Evolutionary conservation across 30 jellyfish, hydroid and myxozoan genomes (phyloP), one percentile per base, ranked within the genome.

Genomic region (Hydractinia echinata): DNA sequence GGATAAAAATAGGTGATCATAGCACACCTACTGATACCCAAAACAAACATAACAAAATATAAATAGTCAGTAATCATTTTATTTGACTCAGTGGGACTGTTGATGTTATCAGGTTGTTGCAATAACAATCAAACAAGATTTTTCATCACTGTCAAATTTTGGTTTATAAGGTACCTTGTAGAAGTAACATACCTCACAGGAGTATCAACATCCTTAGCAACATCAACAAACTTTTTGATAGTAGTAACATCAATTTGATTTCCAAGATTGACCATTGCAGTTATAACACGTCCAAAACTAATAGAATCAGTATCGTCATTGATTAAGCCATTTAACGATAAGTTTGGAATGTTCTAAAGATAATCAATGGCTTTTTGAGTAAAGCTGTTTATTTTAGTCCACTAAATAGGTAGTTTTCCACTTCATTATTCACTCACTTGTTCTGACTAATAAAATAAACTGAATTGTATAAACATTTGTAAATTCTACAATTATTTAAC

Each of bases 161-260:
- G 44, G 44, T 30, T 30, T 30, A 30, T 30, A 30, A 30, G 44
- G 44, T 30, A 30, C 44, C 44, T 30, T 30, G 44, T 30, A 30
- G 44, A 30, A 30, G 44, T 30, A 30, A 70, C 49, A 48, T 72
- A 81, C 95, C 91, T 86, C 72, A 95, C 87, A 4, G 98, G 98
- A 13, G 95, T 61, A 74, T 92, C 98, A 87, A 84, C 95, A 67
- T 83, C 88, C 55, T 81, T 86, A 54, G 81, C 76, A 48, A 95
- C 93, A 7, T 66, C 49, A 55, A 82, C 89, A 53, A 92, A 88
- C 10, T 88, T 52, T 39, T 83, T 78, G 51, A 92, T 83, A 61
- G 81, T 52, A 8, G 79, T 18, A 20, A 72, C 89, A 50, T 77
- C 64, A 61, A 89, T 90, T 61, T 78, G 39, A 55, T 76, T 52